Evolutionary conservation across 2,113 vertebrate genomes (phyloP).

Genomic region (Paraplagusia blochii): DNA sequence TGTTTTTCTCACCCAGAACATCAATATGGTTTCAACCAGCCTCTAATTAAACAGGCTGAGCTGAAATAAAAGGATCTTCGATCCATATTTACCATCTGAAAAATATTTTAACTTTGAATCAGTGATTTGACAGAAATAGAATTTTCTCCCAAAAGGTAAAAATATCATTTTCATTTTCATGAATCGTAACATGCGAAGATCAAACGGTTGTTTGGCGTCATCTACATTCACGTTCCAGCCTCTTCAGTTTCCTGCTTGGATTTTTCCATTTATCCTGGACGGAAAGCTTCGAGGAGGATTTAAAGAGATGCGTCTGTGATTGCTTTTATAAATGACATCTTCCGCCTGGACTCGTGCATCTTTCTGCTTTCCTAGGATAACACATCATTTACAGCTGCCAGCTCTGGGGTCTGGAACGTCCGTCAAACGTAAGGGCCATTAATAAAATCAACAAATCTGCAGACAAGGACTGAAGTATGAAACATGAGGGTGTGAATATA

Average conservation of each 20-base stretch:
- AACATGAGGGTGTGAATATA: constrained; percentile 29
- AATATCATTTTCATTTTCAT: too few species aligned
- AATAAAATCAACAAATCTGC: constrained; percentile 42
- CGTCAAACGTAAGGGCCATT: constrained; percentile 26
- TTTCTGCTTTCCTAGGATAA: constrained; percentile 15
- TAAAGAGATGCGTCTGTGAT: constrained; percentile 15
- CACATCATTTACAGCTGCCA: constrained; percentile 24
- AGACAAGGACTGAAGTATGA: constrained; percentile 34
- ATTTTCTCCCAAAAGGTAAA: too few species aligned
- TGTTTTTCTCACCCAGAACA: too few species aligned
- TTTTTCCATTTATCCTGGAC: constrained; percentile 20
- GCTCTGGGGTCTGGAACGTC: constrained; percentile 21
- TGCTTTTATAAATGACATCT: constrained; percentile 26
- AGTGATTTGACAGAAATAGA: too few species aligned
- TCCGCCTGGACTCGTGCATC: neutral
- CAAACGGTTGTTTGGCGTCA: too few species aligned
- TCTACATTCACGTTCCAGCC: too few species aligned
- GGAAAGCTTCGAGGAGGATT: constrained; percentile 5
- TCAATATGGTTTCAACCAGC: too few species aligned
- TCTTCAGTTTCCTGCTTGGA: constrained; percentile 5
- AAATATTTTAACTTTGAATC: too few species aligned
- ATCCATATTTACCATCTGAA: too few species aligned
- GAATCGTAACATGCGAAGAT: too few species aligned
- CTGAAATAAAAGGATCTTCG: too few species aligned
- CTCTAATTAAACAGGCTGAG: too few species aligned